These are phyloP conservation scores for Sitta carolinensis DNA, from an alignment of 2,797 vertebrate genomes.

Conservation along the genomic window DNA sequence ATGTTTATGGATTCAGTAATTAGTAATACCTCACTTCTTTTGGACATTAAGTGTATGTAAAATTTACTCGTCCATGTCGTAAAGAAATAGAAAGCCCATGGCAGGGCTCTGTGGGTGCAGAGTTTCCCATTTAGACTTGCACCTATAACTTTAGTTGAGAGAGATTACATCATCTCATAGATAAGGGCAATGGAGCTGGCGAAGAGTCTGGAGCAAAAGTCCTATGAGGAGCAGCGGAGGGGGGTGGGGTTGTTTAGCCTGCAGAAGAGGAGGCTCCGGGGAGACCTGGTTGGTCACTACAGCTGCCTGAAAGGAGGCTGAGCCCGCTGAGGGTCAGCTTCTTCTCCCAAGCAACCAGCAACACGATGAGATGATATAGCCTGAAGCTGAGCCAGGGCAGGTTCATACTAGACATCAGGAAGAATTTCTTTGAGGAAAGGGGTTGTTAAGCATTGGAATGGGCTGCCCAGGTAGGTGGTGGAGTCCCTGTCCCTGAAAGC, in stretches of 20 bases:
- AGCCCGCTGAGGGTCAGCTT: fast-evolving
- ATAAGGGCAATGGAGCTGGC: fast-evolving
- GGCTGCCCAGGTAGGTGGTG: background rate
- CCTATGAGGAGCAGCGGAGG: background rate
- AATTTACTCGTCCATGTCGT: background rate
- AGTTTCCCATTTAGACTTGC: background rate
- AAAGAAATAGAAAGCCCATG: background rate
- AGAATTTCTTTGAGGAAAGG: background rate
- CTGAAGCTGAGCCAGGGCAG: background rate
- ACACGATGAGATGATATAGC: fast-evolving
- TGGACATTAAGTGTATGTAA: background rate
- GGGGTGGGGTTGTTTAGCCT: background rate
- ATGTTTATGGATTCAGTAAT: background rate
- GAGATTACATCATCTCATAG: background rate
- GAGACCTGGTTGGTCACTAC: fast-evolving
- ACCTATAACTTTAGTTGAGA: background rate
- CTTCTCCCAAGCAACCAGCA: fast-evolving
- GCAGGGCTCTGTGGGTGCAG: background rate
- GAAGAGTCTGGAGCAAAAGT: background rate
- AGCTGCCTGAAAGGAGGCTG: background rate
- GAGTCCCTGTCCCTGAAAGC: background rate
- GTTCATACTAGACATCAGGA: background rate
- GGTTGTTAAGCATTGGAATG: background rate
- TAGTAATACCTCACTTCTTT: background rate
- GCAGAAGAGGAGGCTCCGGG: background rate